Percentiles rank a stretch among this genome's conserved stretches.
phyloP scores from a whole-genome alignment of 2,888 invertebrate species.

The Lepidocyrtoides sp. region DNA sequence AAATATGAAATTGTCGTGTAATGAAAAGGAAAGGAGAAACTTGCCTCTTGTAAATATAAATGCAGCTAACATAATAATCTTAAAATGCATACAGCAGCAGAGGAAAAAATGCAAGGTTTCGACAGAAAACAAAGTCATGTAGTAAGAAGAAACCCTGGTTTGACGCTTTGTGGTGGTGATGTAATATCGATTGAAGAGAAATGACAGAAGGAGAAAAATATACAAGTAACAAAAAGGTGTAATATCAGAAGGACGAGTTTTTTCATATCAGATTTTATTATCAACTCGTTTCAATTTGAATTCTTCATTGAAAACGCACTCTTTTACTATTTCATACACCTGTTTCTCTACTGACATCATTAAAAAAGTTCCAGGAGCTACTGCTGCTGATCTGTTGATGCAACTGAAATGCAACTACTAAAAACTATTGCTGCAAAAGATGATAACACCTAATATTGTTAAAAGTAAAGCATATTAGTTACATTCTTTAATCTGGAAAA shows the following conservation, averaged over 20 bases:
- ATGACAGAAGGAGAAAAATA: slow-evolving; percentile 22
- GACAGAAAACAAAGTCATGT: not conserved
- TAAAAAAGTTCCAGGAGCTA: slow-evolving; percentile 66
- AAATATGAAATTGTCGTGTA: slow-evolving; percentile 3
- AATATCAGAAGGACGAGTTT: slow-evolving; percentile 72
- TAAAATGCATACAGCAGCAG: not conserved
- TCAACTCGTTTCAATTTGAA: slow-evolving; percentile 51
- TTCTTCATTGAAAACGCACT: slow-evolving; percentile 50
- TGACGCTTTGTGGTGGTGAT: not conserved
- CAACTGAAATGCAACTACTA: not conserved
- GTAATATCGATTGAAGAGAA: not conserved
- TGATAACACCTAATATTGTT: not conserved
- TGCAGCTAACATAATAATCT: not conserved
- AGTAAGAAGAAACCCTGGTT: slow-evolving; percentile 36
- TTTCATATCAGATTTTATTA: slow-evolving; percentile 72
- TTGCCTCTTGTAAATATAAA: not conserved
- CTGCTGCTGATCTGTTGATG: too few relatives aligned
- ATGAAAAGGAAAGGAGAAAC: not conserved
- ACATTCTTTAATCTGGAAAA: not conserved
- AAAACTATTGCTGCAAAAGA: not conserved
- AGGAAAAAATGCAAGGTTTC: not conserved
- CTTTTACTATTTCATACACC: slow-evolving; percentile 49
- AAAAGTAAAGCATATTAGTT: not conserved
- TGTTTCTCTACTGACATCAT: slow-evolving; percentile 63
- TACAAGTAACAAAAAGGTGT: slow-evolving; percentile 42